Evolutionary conservation across 2,888 invertebrate species (phyloP), one percentile per base, ranked within the genome.

Genomic region (Formica aserva): DNA sequence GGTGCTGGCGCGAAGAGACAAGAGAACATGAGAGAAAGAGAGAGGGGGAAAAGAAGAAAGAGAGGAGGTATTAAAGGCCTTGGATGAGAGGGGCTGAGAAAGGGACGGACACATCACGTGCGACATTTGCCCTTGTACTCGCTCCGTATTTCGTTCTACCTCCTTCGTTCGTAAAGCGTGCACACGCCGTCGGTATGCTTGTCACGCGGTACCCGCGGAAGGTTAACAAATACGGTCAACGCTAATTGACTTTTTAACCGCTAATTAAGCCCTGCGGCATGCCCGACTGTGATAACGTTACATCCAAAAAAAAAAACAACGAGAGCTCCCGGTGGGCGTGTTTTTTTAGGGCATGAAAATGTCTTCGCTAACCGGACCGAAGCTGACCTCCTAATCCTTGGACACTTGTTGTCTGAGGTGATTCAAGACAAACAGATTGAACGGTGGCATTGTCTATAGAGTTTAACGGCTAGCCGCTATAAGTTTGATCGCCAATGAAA

Each of bases 201-300:
- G 89, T 90, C 90, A 90, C 86, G 87, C 85, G 89, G 87, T 81
- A 85, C 83, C 86, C 87, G 86, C 83, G 87, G 87, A 87, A 92
- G 91, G 89, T 91, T 90, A 91, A 91, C 91, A 91, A 92, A 92
- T 91, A 92, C 91, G 88, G 91, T 92, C 92, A 92, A 89, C 88
- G 91, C 91, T 93, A 92, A 93, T 93, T 93, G 92, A 92, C 92
- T 92, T 92, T 92, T 92, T 92, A 92, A 93, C 91, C 90, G 89
- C 88, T 92, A 91, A 93, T 93, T 92, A 93, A 91, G 90, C 90
- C 66, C 38, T 45, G 71, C 66, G 89, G 88, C 84, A 89, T 89
- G 87, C 87, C 88, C 90, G 82, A 83, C 81, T 75, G 87, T 86
- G 87, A 89, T 85, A 85, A 66, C 74, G 82, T 86, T 85, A 77